Evolutionary conservation across 2,797 vertebrate species (phyloP), one percentile per base, ranked within the genome.

Genomic region (Xyrichtys novacula): DNA sequence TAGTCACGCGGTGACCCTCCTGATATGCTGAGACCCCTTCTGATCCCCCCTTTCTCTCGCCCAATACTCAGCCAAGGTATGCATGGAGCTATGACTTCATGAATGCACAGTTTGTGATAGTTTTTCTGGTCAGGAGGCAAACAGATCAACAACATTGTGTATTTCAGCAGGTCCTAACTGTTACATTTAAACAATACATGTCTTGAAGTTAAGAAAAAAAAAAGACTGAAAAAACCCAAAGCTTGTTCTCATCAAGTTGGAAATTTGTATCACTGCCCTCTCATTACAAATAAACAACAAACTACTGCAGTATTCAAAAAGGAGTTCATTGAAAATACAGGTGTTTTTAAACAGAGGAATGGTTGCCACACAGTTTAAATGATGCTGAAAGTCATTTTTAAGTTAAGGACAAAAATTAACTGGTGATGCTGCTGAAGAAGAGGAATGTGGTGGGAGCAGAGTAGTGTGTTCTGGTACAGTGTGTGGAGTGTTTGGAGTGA

Each of bases 111-210:
- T 75, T 76, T 76, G 65, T 76, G 71, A 85, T 56, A 69, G 20
- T 68, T 65, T 74, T 85, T 87, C 68, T 85, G 63, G 60, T 87
- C 76, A 74, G 57, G 71, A 91, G 74, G 74, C 60, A 80, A 86
- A 87, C 77, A 85, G 61, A 76, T 78, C 78, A 85, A 85, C 73
- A 80, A 83, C 69, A 80, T 75, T 66, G 74, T 85, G 76, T 84
- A 82, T 76, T 83, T 92, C 91, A 93, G 89, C 87, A 91, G 88
- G 83, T 86, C 78, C 87, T 92, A 92, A 88, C 58, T 84, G 69
- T 75, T 89, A 90, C 80, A 88, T 76, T 88, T 84, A 85, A 92
- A 90, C 80, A 85, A 88, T 76, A 87, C 78, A 83, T 73, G 84
- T 65, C 29, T 83, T 89, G 89, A 88, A 90, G 85, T 91, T 92